Evolutionary conservation across 2,888 invertebrate species (phyloP).

Genomic region (Ecliptopera silaceata): DNA sequence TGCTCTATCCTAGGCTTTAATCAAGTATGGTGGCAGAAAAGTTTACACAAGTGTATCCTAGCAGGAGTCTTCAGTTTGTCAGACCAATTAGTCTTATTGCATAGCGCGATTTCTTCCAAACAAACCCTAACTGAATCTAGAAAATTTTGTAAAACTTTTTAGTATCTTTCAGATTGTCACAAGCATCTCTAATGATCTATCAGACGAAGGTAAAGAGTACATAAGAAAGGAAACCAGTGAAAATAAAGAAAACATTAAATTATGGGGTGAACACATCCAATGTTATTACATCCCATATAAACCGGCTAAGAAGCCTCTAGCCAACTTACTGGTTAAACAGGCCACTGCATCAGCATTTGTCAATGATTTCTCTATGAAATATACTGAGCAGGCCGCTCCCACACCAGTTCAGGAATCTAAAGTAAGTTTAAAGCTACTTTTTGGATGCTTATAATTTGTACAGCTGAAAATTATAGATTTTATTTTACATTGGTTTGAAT

Average conservation of each 20-base stretch:
- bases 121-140: no score
- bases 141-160: no score
- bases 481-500: no score
- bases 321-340: constrained; percentile 64
- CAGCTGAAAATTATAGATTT: no score
- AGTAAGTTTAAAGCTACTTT: no score
- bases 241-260: constrained; percentile 60
- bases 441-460: no score
- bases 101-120: no score
- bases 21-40: no score
- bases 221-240: constrained; percentile 63
- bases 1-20: no score
- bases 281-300: constrained; percentile 70
- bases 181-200: constrained; percentile 69
- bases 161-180: constrained; percentile 71
- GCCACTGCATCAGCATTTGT: constrained; percentile 66
- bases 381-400: constrained; percentile 45
- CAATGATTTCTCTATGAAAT: constrained; percentile 79
- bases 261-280: constrained; percentile 76
- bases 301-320: constrained; percentile 62
- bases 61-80: no score
- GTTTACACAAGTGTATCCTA: no score
- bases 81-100: no score
- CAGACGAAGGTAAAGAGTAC: constrained; percentile 74
- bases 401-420: constrained; percentile 50